Percentiles rank a stretch among this genome's conserved stretches.
These are phyloP conservation scores for Caenorhabditis wallacei DNA, from an alignment of 2,888 invertebrate genomes.

Conservation along the genomic window DNA sequence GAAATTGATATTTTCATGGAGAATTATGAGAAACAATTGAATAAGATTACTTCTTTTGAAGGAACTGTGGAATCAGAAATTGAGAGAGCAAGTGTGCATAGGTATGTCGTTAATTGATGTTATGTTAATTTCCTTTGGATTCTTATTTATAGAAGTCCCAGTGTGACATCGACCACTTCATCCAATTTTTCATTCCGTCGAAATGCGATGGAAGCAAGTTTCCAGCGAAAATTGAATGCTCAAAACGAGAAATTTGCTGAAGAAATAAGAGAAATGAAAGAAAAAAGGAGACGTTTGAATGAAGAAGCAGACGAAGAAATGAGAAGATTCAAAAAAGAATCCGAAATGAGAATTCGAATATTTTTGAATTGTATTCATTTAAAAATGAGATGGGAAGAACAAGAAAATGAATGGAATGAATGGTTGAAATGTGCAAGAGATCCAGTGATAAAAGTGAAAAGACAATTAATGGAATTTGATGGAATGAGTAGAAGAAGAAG, in stretches of 20 bases:
- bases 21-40: neutral
- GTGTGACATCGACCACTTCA: neutral
- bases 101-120: neutral
- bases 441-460: slow-evolving; percentile 26
- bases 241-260: slow-evolving; percentile 21
- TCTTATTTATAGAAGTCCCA: neutral
- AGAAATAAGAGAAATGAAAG: neutral
- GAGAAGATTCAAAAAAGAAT: slow-evolving; percentile 19
- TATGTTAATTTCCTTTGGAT: neutral
- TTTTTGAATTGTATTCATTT: slow-evolving; percentile 20
- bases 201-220: slow-evolving; percentile 2
- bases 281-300: slow-evolving; percentile 8
- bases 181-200: neutral
- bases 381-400: slow-evolving; percentile 37
- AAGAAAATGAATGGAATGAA: slow-evolving; percentile 29
- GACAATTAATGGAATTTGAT: neutral
- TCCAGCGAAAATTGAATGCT: slow-evolving; percentile 20
- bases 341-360: slow-evolving; percentile 7
- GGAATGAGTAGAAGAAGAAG: neutral
- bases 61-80: neutral
- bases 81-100: neutral
- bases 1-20: neutral
- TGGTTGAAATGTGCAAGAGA: slow-evolving; percentile 15
- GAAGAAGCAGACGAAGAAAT: slow-evolving; percentile 17
- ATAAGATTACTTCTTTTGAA: neutral